Conservation (phyloP, 1,140 invertebrate genomes). For the Goniozus legneri region DNA sequence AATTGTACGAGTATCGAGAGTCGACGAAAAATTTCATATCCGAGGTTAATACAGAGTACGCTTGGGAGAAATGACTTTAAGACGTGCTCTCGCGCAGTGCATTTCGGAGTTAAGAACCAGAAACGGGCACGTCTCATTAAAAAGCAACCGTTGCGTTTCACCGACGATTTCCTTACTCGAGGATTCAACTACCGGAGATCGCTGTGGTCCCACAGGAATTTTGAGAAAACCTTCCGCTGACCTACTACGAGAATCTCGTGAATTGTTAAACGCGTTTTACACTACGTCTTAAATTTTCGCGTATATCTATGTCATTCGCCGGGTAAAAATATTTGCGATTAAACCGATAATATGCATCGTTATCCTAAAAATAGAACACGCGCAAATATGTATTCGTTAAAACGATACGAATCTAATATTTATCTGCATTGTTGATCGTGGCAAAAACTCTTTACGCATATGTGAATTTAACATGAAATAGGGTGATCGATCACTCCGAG, state of each 20-base stretch:
- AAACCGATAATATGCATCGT: too few species aligned
- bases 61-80: background rate
- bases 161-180: conserved; percentile 19
- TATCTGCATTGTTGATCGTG: background rate
- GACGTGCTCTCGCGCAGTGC: background rate
- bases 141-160: conserved; percentile 17
- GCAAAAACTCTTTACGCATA: background rate
- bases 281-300: too few species aligned
- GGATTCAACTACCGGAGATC: conserved; percentile 25
- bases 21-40: too few species aligned
- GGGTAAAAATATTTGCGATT: too few species aligned
- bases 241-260: too few species aligned
- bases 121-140: conserved; percentile 16
- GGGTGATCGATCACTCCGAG: background rate
- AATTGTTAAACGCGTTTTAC: too few species aligned
- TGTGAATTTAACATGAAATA: background rate
- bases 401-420: too few species aligned
- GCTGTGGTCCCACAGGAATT: background rate
- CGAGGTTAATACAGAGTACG: background rate
- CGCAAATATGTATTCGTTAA: too few species aligned
- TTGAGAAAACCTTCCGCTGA: background rate
- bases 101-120: background rate
- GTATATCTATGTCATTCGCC: too few species aligned
- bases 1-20: too few species aligned
- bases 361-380: too few species aligned